phyloP scores from a whole-genome alignment of 1,140 invertebrate species.

The Micrasema longulum region DNA sequence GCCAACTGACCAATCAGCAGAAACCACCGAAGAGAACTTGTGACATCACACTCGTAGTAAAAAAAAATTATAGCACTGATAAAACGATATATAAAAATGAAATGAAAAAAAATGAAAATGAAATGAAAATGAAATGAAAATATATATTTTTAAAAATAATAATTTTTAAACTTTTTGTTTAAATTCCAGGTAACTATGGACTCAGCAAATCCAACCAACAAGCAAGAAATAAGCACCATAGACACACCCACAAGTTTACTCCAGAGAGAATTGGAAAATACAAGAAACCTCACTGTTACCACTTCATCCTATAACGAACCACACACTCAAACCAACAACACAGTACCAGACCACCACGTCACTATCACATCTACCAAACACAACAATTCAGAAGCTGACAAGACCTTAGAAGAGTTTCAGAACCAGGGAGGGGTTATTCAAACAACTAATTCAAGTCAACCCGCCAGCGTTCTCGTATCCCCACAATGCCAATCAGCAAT shows the following conservation, averaged over 20 bases:
- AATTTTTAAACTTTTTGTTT: no score
- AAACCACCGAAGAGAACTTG: no score
- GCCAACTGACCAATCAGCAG: no score
- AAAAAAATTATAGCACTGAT: no score
- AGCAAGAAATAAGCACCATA: conserved; percentile 37
- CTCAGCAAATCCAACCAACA: conserved; percentile 37
- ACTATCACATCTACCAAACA: conserved; percentile 47
- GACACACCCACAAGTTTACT: conserved; percentile 46
- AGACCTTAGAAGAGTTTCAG: conserved; percentile 30
- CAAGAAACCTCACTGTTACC: conserved; percentile 52
- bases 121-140: no score
- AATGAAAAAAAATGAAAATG: no score
- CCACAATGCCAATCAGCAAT: conserved; percentile 47
- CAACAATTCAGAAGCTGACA: conserved; percentile 5
- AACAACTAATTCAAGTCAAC: conserved; percentile 25
- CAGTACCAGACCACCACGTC: conserved; percentile 40
- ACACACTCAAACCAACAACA: conserved; percentile 24
- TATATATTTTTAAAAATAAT: not conserved
- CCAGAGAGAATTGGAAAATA: conserved; percentile 48
- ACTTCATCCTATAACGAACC: conserved; percentile 40
- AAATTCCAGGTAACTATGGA: conserved; percentile 44
- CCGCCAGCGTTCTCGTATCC: conserved; percentile 40
- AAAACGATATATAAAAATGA: no score
- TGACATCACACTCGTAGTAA: no score
- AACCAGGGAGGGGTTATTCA: conserved; percentile 44